Percentiles rank a stretch among this genome's conserved stretches.
phyloP scores from a whole-genome alignment of 92 coral and sea anemone genomes.

The Zoanthus sociatus region DNA sequence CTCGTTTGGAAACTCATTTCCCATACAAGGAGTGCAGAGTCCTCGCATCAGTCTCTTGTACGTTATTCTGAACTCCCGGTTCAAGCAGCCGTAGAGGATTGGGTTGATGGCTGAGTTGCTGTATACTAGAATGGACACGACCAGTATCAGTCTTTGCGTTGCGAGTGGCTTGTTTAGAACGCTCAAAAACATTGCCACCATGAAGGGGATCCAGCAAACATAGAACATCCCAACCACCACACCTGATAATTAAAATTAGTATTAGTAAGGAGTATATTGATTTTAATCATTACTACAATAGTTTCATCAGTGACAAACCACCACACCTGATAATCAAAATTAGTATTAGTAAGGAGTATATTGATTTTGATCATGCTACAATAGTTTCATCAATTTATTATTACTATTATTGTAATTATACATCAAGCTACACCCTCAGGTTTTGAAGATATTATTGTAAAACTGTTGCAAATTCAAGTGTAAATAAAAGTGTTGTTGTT shows the following conservation, averaged over 20 bases:
- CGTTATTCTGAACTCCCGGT: conserved; percentile 67
- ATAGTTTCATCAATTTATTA: too few relatives aligned
- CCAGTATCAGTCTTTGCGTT: conserved; percentile 51
- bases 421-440: too few relatives aligned
- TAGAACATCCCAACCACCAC: conserved; percentile 64
- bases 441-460: too few relatives aligned
- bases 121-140: conserved; percentile 56
- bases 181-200: conserved; percentile 61
- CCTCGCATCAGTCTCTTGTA: conserved; percentile 57
- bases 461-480: too few relatives aligned
- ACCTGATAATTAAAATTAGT: conserved; percentile 32
- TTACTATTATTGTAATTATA: too few relatives aligned
- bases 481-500: too few relatives aligned
- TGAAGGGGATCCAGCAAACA: conserved; percentile 70
- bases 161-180: conserved; percentile 49
- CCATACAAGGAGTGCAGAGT: neutral
- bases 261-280: too few relatives aligned
- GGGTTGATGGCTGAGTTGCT: conserved; percentile 68
- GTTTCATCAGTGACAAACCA: neutral
- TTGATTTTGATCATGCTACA: too few relatives aligned
- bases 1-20: neutral
- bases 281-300: too few relatives aligned
- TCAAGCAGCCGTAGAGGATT: conserved; percentile 63
- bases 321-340: conserved; percentile 46
- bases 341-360: too few relatives aligned